phyloP scores from a whole-genome alignment of 2,888 invertebrate genomes.

The Eupithecia subumbrata region DNA sequence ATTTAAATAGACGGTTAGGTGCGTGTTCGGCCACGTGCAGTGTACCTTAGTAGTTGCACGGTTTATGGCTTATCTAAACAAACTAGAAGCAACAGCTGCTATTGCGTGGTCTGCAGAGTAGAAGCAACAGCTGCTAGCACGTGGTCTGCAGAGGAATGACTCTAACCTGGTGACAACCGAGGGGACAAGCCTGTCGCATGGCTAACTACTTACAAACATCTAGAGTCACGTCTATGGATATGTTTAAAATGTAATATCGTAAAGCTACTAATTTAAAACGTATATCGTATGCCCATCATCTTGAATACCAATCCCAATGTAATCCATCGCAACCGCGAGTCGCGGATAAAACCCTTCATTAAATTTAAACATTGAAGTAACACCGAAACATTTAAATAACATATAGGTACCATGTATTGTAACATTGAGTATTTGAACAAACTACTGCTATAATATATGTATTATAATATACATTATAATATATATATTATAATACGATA shows the following conservation, averaged over 20 bases:
- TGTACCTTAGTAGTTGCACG: too few species aligned
- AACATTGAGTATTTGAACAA: slow-evolving; percentile 38
- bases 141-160: not conserved
- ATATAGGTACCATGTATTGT: slow-evolving; percentile 31
- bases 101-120: too few species aligned
- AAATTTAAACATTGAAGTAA: slow-evolving; percentile 38
- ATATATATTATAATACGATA: too few species aligned
- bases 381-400: slow-evolving; percentile 46
- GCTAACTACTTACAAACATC: slow-evolving; percentile 55
- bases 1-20: too few species aligned
- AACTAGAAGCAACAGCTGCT: too few species aligned
- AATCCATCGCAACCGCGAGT: not conserved
- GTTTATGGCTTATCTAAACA: too few species aligned
- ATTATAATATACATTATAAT: too few species aligned
- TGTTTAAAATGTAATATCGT: slow-evolving; percentile 66
- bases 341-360: slow-evolving; percentile 27
- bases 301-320: not conserved
- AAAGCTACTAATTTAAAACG: slow-evolving; percentile 57
- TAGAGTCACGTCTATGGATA: slow-evolving; percentile 74
- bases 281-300: slow-evolving; percentile 26
- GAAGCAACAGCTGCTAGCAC: not conserved
- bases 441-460: too few species aligned
- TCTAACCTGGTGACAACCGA: not conserved
- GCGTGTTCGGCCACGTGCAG: too few species aligned
- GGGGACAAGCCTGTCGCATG: slow-evolving; percentile 51